Evolutionary conservation across 2,797 vertebrate genomes (phyloP).

Genomic region (Falco rusticolus): DNA sequence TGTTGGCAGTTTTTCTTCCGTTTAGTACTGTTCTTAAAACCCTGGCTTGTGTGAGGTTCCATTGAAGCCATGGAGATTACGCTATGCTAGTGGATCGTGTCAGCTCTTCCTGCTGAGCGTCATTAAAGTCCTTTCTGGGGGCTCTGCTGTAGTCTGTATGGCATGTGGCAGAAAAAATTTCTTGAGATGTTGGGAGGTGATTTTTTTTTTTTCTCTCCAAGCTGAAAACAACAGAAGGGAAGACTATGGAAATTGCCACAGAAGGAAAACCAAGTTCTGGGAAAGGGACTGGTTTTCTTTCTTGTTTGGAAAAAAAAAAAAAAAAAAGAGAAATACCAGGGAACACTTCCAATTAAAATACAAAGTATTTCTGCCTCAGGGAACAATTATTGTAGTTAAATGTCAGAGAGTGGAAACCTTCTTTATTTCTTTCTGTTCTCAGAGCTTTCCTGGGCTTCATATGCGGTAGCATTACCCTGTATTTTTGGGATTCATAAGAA

Average conservation of each 20-base stretch:
- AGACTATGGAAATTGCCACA: not conserved
- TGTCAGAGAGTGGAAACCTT: slow-evolving; percentile 5
- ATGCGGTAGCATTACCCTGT: not conserved
- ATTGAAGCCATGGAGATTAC: not conserved
- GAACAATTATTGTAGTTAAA: slow-evolving; percentile 8
- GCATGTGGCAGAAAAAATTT: not conserved
- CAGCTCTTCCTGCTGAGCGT: not conserved
- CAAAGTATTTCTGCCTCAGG: not conserved
- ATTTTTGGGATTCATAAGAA: not conserved
- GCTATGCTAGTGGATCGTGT: not conserved
- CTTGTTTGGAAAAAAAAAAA: not conserved
- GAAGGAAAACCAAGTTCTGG: not conserved
- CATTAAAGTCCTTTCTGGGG: not conserved
- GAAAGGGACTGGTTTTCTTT: not conserved
- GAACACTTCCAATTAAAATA: slow-evolving; percentile 38
- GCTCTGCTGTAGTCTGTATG: not conserved
- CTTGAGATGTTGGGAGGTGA: not conserved
- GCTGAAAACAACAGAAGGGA: not conserved
- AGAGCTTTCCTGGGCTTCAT: not conserved
- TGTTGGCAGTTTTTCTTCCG: not conserved
- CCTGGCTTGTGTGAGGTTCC: not conserved
- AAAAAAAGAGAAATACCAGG: not conserved
- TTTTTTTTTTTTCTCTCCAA: not conserved
- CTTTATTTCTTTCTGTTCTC: not conserved
- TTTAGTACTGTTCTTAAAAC: not conserved